Evolutionary conservation across 2,797 vertebrate genomes (phyloP).

Genomic region (Falco berigora): DNA sequence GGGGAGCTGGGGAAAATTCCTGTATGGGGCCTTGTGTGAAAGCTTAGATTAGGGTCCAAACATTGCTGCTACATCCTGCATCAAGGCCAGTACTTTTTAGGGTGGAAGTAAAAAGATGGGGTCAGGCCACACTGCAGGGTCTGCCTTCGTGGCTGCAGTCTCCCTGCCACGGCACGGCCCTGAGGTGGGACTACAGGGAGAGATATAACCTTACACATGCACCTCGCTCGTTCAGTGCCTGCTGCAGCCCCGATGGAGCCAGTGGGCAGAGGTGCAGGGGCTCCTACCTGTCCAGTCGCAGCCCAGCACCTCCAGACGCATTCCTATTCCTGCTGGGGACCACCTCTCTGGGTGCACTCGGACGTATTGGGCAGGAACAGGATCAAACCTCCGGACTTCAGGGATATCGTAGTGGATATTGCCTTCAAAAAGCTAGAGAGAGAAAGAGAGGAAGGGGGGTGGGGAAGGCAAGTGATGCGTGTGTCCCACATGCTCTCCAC

Average conservation of each 20-base stretch:
- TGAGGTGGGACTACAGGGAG: not conserved
- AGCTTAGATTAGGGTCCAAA: not conserved
- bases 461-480: not conserved
- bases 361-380: conserved; percentile 86
- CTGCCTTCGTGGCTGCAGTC: not conserved
- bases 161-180: not conserved
- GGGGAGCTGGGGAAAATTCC: not conserved
- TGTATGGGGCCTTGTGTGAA: not conserved
- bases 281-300: conserved; percentile 92
- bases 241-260: not conserved
- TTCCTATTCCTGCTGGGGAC: conserved; percentile 94
- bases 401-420: conserved; percentile 95
- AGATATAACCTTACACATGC: not conserved
- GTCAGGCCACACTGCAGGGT: not conserved
- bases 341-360: conserved; percentile 92
- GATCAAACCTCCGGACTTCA: conserved; percentile 90
- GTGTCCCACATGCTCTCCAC: not conserved
- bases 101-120: not conserved
- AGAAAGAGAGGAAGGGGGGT: not conserved
- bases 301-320: conserved; percentile 95
- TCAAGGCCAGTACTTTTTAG: not conserved
- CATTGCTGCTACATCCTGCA: not conserved
- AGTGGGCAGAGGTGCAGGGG: not conserved
- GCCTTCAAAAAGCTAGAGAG: conserved; percentile 87
- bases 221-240: not conserved